Evolutionary conservation across 2,113 vertebrate genomes (phyloP).

Genomic region (Calyptomena viridis): DNA sequence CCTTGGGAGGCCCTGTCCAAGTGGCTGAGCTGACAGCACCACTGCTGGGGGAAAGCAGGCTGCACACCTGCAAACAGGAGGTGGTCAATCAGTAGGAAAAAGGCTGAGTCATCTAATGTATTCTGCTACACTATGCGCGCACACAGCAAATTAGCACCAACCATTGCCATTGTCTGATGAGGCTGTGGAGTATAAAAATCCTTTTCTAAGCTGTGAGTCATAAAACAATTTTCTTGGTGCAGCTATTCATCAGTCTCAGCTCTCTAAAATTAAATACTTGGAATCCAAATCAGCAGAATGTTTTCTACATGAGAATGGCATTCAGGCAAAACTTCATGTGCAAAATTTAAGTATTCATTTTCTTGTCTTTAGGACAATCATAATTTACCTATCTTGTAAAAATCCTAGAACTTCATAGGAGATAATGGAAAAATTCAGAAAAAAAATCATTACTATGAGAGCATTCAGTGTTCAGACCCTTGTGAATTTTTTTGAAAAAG

Average conservation of each 20-base stretch:
- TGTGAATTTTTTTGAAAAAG: neutral
- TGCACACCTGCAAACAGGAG: neutral
- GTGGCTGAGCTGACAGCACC: neutral
- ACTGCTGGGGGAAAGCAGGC: neutral
- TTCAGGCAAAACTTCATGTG: neutral
- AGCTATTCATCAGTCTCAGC: neutral
- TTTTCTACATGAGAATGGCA: neutral
- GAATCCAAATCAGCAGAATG: neutral
- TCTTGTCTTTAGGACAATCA: neutral
- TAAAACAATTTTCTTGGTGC: neutral
- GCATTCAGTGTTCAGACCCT: neutral
- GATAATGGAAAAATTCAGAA: neutral
- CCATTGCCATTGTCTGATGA: neutral
- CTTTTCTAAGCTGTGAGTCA: conserved; percentile 12
- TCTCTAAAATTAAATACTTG: conserved; percentile 30
- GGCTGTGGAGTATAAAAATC: neutral
- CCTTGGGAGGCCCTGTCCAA: neutral
- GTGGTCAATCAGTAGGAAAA: neutral
- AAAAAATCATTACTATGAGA: neutral
- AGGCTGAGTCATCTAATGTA: neutral
- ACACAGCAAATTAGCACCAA: neutral
- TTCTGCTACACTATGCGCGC: neutral
- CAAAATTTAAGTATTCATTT: neutral
- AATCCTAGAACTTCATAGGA: neutral
- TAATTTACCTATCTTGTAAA: neutral